Evolutionary conservation across 2,888 invertebrate species (phyloP).

Genomic region (Cerastoderma edule): DNA sequence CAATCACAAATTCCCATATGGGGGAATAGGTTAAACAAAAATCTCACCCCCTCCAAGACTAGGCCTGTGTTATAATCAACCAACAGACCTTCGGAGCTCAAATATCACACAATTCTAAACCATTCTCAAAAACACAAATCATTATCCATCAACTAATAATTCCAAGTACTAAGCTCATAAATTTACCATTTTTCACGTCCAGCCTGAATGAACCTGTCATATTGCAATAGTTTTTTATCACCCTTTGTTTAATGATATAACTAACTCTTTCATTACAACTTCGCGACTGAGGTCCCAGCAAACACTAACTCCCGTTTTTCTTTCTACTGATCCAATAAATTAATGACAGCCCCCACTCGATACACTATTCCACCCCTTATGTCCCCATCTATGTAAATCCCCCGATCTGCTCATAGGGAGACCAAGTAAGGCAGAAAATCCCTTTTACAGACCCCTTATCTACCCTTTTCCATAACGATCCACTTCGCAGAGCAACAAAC

Average conservation of each 20-base stretch:
- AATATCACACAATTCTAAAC: neutral
- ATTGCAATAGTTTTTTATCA: slow-evolving; percentile 16
- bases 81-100: no score
- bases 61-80: no score
- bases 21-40: no score
- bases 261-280: slow-evolving; percentile 21
- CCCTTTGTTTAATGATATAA: slow-evolving; percentile 23
- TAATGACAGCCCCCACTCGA: slow-evolving; percentile 16
- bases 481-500: no score
- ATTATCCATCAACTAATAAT: neutral
- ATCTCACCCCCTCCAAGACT: no score
- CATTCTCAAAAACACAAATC: neutral
- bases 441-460: slow-evolving; percentile 19
- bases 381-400: slow-evolving; percentile 35
- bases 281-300: neutral
- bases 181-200: slow-evolving; percentile 26
- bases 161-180: slow-evolving; percentile 10
- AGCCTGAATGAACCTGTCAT: slow-evolving; percentile 7
- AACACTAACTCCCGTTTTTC: slow-evolving; percentile 8
- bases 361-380: slow-evolving; percentile 25
- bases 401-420: slow-evolving; percentile 17
- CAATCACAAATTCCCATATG: no score
- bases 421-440: slow-evolving; percentile 1
- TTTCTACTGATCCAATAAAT: slow-evolving; percentile 18
- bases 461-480: no score